A percentile compares a stretch with the other conserved stretches of the same genome.
phyloP scores from a whole-genome alignment of 2,797 vertebrate genomes.

The Dryobates pubescens region DNA sequence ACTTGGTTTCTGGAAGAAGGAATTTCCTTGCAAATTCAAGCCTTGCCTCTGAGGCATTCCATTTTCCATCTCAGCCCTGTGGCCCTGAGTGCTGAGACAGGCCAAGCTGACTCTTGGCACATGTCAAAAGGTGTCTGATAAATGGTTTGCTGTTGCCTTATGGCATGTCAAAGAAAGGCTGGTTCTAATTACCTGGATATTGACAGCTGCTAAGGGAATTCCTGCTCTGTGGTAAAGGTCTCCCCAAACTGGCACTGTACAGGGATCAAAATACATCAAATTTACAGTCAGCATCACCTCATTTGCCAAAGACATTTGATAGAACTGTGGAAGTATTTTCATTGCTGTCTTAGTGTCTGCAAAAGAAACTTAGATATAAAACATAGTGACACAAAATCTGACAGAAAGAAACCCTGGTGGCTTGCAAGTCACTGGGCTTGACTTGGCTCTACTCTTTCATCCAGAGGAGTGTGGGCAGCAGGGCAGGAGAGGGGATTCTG shows the following conservation, averaged over 20 bases:
- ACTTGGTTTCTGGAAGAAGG: background rate
- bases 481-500: no score
- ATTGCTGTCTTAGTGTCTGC: background rate
- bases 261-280: background rate
- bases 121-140: fast-evolving
- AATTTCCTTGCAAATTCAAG: background rate
- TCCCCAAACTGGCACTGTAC: background rate
- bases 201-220: background rate
- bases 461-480: no score
- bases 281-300: background rate
- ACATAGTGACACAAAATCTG: background rate
- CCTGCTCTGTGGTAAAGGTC: background rate
- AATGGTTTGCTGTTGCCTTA: fast-evolving
- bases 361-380: background rate
- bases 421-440: background rate
- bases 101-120: background rate
- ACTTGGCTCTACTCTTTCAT: background rate
- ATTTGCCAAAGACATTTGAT: background rate
- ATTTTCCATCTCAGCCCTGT: background rate
- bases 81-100: background rate
- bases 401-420: background rate
- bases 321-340: background rate
- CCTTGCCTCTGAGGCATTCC: background rate
- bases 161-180: background rate
- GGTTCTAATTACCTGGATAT: background rate